Conservation (phyloP, 2,888 invertebrate species). For the Aromia moschata region DNA sequence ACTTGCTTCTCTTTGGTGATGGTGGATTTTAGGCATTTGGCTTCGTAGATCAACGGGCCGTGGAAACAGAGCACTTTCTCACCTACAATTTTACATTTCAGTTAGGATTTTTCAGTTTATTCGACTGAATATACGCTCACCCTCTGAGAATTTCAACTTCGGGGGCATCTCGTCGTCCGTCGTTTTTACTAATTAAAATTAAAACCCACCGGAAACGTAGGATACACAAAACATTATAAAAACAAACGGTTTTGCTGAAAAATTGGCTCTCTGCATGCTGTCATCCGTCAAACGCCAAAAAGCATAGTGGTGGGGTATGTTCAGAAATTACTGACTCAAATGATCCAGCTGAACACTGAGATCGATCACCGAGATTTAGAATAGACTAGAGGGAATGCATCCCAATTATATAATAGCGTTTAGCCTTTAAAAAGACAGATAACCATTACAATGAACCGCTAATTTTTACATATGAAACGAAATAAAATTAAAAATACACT, state of each 20-base stretch:
- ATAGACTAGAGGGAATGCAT: too few species aligned
- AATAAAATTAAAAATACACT: too few species aligned
- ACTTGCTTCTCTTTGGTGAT: constrained; percentile 86
- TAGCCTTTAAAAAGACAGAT: too few species aligned
- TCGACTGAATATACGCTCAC: too few species aligned
- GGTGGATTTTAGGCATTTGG: constrained; percentile 89
- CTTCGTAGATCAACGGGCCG: constrained; percentile 95
- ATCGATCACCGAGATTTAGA: too few species aligned
- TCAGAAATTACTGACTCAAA: neutral
- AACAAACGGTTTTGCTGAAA: neutral
- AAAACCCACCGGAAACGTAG: neutral
- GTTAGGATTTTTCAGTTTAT: too few species aligned
- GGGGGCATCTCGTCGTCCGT: constrained; percentile 49
- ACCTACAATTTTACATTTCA: constrained; percentile 66
- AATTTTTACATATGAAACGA: too few species aligned
- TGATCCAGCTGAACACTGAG: too few species aligned
- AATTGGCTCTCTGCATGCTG: neutral
- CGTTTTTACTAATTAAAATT: neutral
- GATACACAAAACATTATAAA: neutral
- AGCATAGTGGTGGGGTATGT: neutral
- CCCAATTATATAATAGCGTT: too few species aligned
- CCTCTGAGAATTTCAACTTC: constrained; percentile 55
- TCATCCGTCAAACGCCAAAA: neutral
- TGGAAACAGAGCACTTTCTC: constrained; percentile 95
- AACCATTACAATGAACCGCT: too few species aligned